Evolutionary conservation across 64 coral and sea anemone genomes (phyloP).

Genomic region (Astreopora myriophthalma): DNA sequence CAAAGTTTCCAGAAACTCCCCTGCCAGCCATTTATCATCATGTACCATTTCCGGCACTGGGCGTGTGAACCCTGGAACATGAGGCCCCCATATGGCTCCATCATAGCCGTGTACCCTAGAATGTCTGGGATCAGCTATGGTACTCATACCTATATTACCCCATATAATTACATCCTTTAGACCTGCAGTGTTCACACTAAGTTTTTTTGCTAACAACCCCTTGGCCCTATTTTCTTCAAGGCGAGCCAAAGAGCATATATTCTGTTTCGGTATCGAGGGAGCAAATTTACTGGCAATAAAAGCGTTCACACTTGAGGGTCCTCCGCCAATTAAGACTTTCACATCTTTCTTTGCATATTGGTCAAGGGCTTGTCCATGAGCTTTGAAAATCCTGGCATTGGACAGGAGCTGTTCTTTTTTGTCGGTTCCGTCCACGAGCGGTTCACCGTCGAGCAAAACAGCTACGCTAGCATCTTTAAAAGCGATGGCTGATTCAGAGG

Average conservation of each 20-base stretch:
- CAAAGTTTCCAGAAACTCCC: conserved; percentile 80
- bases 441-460: conserved; percentile 68
- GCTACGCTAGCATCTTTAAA: conserved; percentile 78
- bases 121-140: conserved; percentile 63
- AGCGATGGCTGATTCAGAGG: conserved; percentile 64
- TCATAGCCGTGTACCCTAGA: conserved; percentile 92
- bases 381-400: conserved; percentile 81
- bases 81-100: conserved; percentile 98
- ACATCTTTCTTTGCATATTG: conserved; percentile 80
- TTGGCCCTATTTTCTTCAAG: conserved; percentile 91
- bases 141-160: conserved; percentile 77
- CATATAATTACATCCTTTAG: conserved; percentile 94
- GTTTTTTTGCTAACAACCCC: conserved; percentile 78
- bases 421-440: not conserved
- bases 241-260: conserved; percentile 83
- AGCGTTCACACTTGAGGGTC: conserved; percentile 71
- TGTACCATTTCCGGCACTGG: conserved; percentile 95
- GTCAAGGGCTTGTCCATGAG: conserved; percentile 79
- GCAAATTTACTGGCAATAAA: conserved; percentile 84
- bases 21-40: conserved; percentile 92
- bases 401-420: conserved; percentile 61
- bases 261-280: conserved; percentile 81
- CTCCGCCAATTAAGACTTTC: conserved; percentile 85
- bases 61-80: conserved; percentile 83
- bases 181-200: conserved; percentile 88